Conservation (phyloP, 2,888 invertebrate species). For the Euclidia mi region DNA sequence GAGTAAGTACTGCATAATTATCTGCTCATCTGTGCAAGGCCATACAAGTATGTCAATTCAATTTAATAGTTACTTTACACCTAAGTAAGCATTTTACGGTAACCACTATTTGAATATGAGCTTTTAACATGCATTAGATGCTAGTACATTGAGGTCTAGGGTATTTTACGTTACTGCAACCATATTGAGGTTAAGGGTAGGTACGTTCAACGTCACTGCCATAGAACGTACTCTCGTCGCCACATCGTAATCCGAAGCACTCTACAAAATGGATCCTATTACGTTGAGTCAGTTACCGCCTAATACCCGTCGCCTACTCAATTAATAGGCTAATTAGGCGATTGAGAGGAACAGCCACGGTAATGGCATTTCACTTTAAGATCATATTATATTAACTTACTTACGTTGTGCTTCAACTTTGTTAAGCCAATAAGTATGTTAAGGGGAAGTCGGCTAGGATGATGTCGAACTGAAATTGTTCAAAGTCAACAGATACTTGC, state of each 20-base stretch:
- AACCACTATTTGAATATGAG: too few species aligned
- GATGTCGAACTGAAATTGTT: too few species aligned
- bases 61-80: too few species aligned
- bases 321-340: conserved; percentile 72
- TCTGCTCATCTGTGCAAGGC: too few species aligned
- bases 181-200: too few species aligned
- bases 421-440: conserved; percentile 55
- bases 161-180: too few species aligned
- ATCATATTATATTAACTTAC: conserved; percentile 68
- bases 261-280: conserved; percentile 55
- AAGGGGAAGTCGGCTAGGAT: conserved; percentile 26
- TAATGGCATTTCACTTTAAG: conserved; percentile 66
- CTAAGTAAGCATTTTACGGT: too few species aligned
- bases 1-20: too few species aligned
- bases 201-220: too few species aligned
- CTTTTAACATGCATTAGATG: too few species aligned
- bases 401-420: conserved; percentile 45
- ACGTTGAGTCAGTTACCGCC: conserved; percentile 49
- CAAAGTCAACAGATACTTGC: too few species aligned
- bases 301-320: conserved; percentile 66
- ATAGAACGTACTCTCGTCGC: conserved; percentile 16
- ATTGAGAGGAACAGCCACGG: conserved; percentile 59
- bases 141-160: not conserved
- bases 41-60: too few species aligned
- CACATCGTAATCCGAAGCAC: conserved; percentile 56